phyloP scores from a whole-genome alignment of 2,888 invertebrate genomes.

The Ophion ventricosus region DNA sequence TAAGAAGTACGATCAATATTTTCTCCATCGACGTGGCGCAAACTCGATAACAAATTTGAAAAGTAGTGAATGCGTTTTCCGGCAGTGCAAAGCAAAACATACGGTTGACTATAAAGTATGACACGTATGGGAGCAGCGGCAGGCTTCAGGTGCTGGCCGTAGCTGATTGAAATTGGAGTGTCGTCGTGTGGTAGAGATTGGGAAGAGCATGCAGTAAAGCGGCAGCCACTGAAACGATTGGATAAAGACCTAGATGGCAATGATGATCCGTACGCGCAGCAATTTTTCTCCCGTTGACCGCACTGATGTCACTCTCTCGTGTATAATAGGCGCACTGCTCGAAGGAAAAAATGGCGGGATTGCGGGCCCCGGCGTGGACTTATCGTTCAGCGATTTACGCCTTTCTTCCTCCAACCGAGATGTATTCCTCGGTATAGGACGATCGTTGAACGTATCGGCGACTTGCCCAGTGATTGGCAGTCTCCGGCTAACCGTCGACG shows the following conservation, averaged over 20 bases:
- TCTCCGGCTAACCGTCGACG: too few relatives aligned
- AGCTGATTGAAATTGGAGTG: too few relatives aligned
- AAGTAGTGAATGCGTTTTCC: too few relatives aligned
- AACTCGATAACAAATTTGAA: too few relatives aligned
- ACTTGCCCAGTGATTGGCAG: constrained; percentile 9
- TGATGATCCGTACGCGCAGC: constrained; percentile 48
- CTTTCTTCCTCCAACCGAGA: background rate
- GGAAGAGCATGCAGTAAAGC: constrained; percentile 24
- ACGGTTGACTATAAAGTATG: too few relatives aligned
- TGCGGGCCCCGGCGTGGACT: background rate
- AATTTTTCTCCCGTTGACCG: constrained; percentile 44
- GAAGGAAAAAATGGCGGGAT: constrained; percentile 1
- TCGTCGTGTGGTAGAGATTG: too few relatives aligned
- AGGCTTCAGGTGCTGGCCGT: too few relatives aligned
- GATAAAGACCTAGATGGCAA: constrained; percentile 60
- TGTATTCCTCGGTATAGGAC: background rate
- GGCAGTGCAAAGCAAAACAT: too few relatives aligned
- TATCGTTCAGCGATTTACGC: background rate
- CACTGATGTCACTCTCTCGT: background rate
- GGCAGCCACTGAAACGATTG: constrained; percentile 50
- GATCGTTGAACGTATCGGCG: background rate
- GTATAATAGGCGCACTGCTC: background rate
- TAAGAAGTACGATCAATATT: too few relatives aligned
- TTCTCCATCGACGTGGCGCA: too few relatives aligned
- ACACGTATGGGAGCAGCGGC: too few relatives aligned